Base-by-base conservation (phyloP, 2,113 vertebrate species). In the Corvus hawaiiensis region DNA sequence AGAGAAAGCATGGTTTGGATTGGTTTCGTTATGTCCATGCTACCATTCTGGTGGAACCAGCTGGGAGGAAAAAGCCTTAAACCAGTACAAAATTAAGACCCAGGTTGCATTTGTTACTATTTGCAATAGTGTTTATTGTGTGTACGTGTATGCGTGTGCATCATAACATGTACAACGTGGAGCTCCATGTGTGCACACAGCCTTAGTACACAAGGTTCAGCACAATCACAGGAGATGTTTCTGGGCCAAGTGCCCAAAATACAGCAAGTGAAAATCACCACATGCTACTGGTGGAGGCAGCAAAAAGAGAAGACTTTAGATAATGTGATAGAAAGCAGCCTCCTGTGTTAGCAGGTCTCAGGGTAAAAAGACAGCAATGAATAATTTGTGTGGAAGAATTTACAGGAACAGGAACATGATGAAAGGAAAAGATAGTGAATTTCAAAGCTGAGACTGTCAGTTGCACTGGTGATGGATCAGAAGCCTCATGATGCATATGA, bases 151-250 rank as follows among this genome's bases (percentile, higher is more conserved):
- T 41, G 30, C 2, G 1, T 1, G 4, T 19, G 5, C 61, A 27
- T n/a, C 52, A 22, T n/a, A 24, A 44, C 0, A 0, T 28, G 24
- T 22, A 4, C 10, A 33, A 5, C 14, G 5, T 0, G 0, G 49
- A 68, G 33, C 26, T 81, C 22, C 44, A 0, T 16, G 2, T 55
- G 35, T 24, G 18, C 54, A 10, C 6, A 0, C 43, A 56, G n/a
- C 10, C 30, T 41, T 14, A 7, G 2, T 46, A 49, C 35, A 6
- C 11, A 5, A 15, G 9, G 16, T 30, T 74, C 64, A 23, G 67
- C 46, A 7, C 59, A 26, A 2, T 12, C 52, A 1, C 0, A 1
- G 30, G 28, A 59, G 24, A 9, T 16, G 6, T 32, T 56, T 26
- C 58, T 61, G 32, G 6, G n/a, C 30, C 16, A 20, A 26, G 61